Evolutionary conservation across 2,113 vertebrate species (phyloP), one percentile per base, ranked within the genome.

Genomic region (Poeciliopsis occidentalis): DNA sequence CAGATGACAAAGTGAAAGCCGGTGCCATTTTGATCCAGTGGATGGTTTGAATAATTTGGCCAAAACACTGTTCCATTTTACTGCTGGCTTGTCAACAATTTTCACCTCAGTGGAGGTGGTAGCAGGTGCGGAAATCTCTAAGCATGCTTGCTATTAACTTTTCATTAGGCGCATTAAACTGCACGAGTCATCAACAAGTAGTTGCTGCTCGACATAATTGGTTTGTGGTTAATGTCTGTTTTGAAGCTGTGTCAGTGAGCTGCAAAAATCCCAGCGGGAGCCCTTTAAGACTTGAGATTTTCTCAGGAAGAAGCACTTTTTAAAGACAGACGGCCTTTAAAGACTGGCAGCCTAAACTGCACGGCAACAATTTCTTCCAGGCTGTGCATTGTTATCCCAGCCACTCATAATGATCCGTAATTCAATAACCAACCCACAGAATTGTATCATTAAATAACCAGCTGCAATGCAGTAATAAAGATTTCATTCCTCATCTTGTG

Each of bases 141-240:
- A 78, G 69, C 71, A 81, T 60, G 72, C 74, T 87, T 54, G 22
- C 73, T 26, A 75, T 87, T 80, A 87, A 86, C 76, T 81, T 87
- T 91, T 87, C 80, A 89, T 89, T 85, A 88, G 72, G 75, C 54
- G 4, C 3, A 24, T 41, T 83, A 86, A 91, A 87, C 76, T 67
- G 37, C 79, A 64, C 70, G 72, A 82, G 84, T 89, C 90, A 87
- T 89, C 85, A 91, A 89, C 77, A 89, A 82, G 84, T 78, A 63
- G 77, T 57, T 68, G 71, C 81, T 75, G 67, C 86, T 82, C 69
- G 77, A 82, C 71, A 4, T 86, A 80, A 85, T 80, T 82, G 85
- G 79, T 80, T 63, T 72, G 79, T 51, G 69, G 78, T 85, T 90
- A 83, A 88, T 78, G 76, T 54, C 67, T 79, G 51, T 72, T 77